Evolutionary conservation across 92 coral and sea anemone genomes (phyloP).

Genomic region (Porites evermanni): DNA sequence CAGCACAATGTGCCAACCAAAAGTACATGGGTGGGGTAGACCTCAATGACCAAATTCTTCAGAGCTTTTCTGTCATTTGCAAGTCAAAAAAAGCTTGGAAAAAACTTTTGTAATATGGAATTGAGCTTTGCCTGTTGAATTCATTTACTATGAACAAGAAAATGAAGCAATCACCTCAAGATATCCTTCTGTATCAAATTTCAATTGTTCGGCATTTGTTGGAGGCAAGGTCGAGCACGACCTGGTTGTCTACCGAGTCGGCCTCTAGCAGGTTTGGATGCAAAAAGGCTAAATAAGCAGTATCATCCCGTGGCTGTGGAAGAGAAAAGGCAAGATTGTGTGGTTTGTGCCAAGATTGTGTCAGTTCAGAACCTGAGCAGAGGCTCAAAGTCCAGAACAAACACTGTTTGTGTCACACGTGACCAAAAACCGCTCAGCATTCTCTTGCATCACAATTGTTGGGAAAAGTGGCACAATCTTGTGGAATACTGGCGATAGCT

Average conservation of each 20-base stretch:
- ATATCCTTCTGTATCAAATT: not conserved
- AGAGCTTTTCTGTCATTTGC: slow-evolving; percentile 20
- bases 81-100: slow-evolving; percentile 23
- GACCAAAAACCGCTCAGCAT: no score
- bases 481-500: slow-evolving; percentile 6
- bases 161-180: slow-evolving; percentile 8
- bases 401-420: no score
- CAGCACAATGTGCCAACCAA: slow-evolving; percentile 50
- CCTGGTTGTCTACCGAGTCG: slow-evolving; percentile 25
- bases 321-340: slow-evolving; percentile 8
- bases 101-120: slow-evolving; percentile 10
- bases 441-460: no score
- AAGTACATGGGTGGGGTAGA: slow-evolving; percentile 36
- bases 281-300: slow-evolving; percentile 37
- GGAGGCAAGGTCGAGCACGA: not conserved
- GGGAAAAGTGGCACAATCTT: slow-evolving; percentile 9
- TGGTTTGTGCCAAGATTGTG: slow-evolving; percentile 18
- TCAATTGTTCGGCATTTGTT: not conserved
- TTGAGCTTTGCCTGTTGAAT: not conserved
- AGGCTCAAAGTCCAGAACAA: no score
- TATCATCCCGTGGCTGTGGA: slow-evolving; percentile 18
- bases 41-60: not conserved
- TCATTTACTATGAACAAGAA: slow-evolving; percentile 9
- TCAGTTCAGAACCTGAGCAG: not conserved
- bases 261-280: slow-evolving; percentile 31